These are phyloP conservation scores for Eulithis prunata DNA, from an alignment of 2,888 invertebrate species.

Conservation along the genomic window DNA sequence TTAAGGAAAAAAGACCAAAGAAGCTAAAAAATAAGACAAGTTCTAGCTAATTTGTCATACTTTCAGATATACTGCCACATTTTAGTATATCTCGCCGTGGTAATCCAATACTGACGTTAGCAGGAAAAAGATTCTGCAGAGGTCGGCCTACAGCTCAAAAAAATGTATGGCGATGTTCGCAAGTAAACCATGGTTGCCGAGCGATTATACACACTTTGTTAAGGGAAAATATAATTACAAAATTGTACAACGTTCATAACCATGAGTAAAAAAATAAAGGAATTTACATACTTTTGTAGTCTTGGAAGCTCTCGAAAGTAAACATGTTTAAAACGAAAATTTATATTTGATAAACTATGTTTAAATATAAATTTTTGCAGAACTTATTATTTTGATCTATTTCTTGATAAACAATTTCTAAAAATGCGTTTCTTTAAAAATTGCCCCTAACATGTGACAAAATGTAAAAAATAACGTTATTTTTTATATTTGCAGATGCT, in stretches of 20 bases:
- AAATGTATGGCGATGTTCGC: slow-evolving; percentile 18
- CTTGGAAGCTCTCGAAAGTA: no score
- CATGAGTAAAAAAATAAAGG: slow-evolving; percentile 1
- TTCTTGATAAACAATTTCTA: no score
- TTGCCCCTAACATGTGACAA: no score
- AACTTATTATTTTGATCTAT: no score
- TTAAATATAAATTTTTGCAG: no score
- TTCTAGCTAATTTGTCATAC: neutral
- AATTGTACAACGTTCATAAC: slow-evolving; percentile 15
- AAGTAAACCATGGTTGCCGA: slow-evolving; percentile 26
- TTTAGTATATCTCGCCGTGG: slow-evolving; percentile 5
- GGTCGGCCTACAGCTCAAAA: neutral
- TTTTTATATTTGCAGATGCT: slow-evolving; percentile 12
- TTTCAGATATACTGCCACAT: slow-evolving; percentile 2
- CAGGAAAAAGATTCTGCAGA: slow-evolving; percentile 12
- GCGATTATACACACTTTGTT: slow-evolving; percentile 21
- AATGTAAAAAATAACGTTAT: no score
- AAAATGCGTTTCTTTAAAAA: no score
- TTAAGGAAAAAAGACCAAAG: no score
- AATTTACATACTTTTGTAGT: neutral
- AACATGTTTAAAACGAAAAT: no score
- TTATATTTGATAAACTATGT: no score
- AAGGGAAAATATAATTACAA: slow-evolving; percentile 5
- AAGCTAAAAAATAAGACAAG: no score
- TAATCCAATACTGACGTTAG: slow-evolving; percentile 15